These are phyloP conservation scores for Lates japonicus DNA, from an alignment of 2,797 vertebrate genomes.

Conservation along the genomic window DNA sequence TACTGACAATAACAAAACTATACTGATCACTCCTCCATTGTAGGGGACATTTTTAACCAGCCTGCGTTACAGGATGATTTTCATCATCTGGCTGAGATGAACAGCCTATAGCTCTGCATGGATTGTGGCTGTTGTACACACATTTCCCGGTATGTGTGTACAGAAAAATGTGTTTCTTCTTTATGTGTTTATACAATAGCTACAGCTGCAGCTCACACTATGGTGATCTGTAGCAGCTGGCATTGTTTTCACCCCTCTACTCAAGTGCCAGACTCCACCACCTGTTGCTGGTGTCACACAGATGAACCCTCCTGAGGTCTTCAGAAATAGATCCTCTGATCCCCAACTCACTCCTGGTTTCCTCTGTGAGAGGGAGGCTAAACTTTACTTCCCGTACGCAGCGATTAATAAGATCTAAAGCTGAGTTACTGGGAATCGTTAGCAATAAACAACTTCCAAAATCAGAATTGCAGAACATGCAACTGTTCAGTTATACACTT, in stretches of 20 bases:
- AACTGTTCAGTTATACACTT: not conserved
- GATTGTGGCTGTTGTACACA: not conserved
- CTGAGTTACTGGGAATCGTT: not conserved
- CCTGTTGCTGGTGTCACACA: slow-evolving; percentile 62
- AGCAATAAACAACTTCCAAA: not conserved
- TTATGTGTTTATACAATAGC: slow-evolving; percentile 35
- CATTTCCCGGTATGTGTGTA: not conserved
- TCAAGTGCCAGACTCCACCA: slow-evolving; percentile 49
- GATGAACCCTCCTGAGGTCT: slow-evolving; percentile 47
- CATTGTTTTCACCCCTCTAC: slow-evolving; percentile 57
- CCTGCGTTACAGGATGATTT: not conserved
- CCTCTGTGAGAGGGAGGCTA: not conserved
- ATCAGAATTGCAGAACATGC: not conserved
- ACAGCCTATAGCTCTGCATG: not conserved
- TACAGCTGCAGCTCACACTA: slow-evolving; percentile 35
- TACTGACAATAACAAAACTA: not conserved
- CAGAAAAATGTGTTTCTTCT: slow-evolving; percentile 28
- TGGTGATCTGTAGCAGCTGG: slow-evolving; percentile 60
- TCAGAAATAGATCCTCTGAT: slow-evolving; percentile 49
- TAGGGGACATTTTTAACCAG: not conserved
- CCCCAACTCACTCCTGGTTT: not conserved
- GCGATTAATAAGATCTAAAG: not conserved
- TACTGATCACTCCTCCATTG: not conserved
- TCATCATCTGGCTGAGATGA: slow-evolving; percentile 2
- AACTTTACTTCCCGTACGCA: not conserved